Evolutionary conservation across 2,113 vertebrate genomes (phyloP), one percentile per base, ranked within the genome.

Genomic region (Peromyscus leucopus): DNA sequence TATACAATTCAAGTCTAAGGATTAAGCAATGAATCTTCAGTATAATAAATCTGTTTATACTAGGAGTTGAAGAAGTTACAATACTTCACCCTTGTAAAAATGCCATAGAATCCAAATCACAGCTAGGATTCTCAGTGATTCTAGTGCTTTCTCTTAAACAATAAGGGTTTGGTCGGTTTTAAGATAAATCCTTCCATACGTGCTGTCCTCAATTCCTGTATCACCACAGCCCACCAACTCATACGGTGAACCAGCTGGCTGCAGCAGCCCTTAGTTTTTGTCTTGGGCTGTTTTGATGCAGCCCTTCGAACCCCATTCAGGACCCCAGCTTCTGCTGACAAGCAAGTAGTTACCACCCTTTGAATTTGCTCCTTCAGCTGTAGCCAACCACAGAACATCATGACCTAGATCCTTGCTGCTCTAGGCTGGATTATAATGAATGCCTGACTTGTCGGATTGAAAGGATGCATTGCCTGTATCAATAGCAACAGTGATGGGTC

Each of bases 271-370:
- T 99, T 99, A 98, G 80, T 99, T 96, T 48, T 51, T 71, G 97
- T 99, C 84, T 99, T 98, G 99, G 16, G 99, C 98, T 98, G 99
- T 99, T 95, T 97, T 97, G 97, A 99, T 97, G 90, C 98, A 99
- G 82, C 99, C 99, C 61, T 98, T 93, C 75, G 98, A 65, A 0
- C 99, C 99, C 99, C 99, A 99, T 1, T 94, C 98, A 17, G 98
- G 95, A 94, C 99, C 98, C 69, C 69, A 74, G 86, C 48, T 89
- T 69, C 51, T 67, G 63, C 39, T 57, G 86, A 89, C 67, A 89
- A 57, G 69, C 51, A 39, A 71, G 33, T 11, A 72, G 48, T 19
- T 39, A 19, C 48, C 69, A 28, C 55, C 33, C 33, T 88, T 88
- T 74, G 67, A 72, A 57, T 72, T 57, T 89, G 86, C 36, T 89